These are phyloP conservation scores for Notechis scutatus DNA, from an alignment of 2,113 vertebrate species.

Conservation along the genomic window DNA sequence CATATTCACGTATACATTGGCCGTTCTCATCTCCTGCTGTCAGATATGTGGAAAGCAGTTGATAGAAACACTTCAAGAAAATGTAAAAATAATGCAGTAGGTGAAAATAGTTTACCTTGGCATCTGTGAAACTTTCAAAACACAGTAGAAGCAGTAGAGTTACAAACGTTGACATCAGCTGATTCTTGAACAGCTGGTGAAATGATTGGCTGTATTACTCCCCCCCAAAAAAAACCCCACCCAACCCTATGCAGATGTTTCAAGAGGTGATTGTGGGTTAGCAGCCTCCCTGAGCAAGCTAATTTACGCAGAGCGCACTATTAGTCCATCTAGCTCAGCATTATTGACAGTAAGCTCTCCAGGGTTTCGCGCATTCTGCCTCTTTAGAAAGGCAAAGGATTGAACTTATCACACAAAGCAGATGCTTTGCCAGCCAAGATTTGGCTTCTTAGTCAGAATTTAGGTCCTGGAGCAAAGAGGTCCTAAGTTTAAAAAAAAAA, in stretches of 20 bases:
- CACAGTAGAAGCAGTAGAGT: neutral
- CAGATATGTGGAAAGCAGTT: neutral
- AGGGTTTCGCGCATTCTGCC: neutral
- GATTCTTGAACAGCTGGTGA: neutral
- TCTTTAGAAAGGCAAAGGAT: neutral
- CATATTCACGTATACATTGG: no score
- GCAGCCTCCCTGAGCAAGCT: neutral
- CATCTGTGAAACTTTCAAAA: neutral
- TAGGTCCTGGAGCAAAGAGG: neutral
- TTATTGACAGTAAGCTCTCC: neutral
- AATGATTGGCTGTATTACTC: neutral
- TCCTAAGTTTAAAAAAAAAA: neutral
- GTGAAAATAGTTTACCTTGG: neutral
- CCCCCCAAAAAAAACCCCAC: neutral
- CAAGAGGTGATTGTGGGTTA: neutral
- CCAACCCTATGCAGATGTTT: neutral
- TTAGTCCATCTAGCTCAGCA: neutral
- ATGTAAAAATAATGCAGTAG: neutral
- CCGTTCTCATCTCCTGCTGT: neutral
- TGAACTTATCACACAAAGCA: neutral
- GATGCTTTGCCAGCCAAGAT: neutral
- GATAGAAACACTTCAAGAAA: neutral
- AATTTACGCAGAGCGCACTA: neutral
- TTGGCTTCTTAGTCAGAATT: neutral
- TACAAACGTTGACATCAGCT: no score